phyloP scores from a whole-genome alignment of 2,113 vertebrate species.

The Phylloscopus trochiloides region DNA sequence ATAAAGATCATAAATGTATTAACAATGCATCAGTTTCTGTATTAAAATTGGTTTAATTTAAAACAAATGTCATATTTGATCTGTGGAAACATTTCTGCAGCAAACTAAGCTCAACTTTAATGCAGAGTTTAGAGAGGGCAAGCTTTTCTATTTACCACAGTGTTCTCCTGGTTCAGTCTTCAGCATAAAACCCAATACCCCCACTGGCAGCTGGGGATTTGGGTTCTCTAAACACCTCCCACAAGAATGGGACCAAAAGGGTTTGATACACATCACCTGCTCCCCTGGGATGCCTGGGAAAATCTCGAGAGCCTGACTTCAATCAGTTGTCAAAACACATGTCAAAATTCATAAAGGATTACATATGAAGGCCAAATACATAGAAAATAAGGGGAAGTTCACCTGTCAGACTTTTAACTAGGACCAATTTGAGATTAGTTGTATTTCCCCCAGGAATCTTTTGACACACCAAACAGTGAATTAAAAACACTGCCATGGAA shows the following conservation, averaged over 20 bases:
- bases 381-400: neutral
- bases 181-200: neutral
- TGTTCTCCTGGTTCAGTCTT: neutral
- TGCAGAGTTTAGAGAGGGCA: neutral
- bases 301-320: neutral
- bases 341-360: neutral
- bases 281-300: neutral
- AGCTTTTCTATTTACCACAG: neutral
- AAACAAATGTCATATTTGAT: neutral
- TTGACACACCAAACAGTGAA: neutral
- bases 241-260: neutral
- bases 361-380: neutral
- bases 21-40: neutral
- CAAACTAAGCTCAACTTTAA: neutral
- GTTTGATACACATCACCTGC: neutral
- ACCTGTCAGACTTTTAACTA: neutral
- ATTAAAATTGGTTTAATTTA: neutral
- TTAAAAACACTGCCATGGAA: fast-evolving
- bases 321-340: neutral
- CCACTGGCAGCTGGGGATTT: neutral
- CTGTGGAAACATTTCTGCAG: neutral
- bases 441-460: neutral
- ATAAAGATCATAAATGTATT: neutral
- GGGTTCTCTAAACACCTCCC: neutral
- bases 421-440: neutral